Base-by-base conservation (phyloP, 30 jellyfish, hydroid and myxozoan species). In the Rhopilema esculentum region DNA sequence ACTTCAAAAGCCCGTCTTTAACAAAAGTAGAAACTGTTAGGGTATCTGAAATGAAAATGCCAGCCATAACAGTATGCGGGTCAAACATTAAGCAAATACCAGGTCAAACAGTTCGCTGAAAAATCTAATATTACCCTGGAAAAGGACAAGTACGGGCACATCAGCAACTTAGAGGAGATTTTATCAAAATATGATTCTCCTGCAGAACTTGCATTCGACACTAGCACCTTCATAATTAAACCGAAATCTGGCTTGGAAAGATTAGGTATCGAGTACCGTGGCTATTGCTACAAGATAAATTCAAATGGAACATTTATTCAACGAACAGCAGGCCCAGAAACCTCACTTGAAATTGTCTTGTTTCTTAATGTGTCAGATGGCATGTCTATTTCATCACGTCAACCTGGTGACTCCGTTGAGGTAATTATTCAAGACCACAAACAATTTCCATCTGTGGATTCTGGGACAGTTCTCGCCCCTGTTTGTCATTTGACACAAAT, bases 21-120 rank as follows among this genome's bases (percentile, higher is more conserved):
- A 17, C 27, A 6, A 51, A 26, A 52, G 76, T 49, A n/a, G 30
- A 27, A 21, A 77, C 87, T 19, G 23, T 50, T 52, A 30, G 49
- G 27, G 76, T 61, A 6, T 28, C 87, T 1, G 64, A 77, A 64
- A 27, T 77, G 27, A 30, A 8, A 27, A 21, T 77, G 0, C 87
- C 87, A 18, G 76, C 87, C 1, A 51, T 77, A 25, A 77, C 87
- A n/a, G 51, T 77, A 24, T 77, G 87, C 33, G 87, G 87, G 7
- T 64, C 76, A 1, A 25, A 30, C 63, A 2, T 51, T 1, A n/a
- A 40, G 57, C 57, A 40, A 40, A 40, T 40, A 6, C 9, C 6
- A 40, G 12, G 9, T 40, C 9, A 12, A 40, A 6, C 9, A 40
- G 6, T 40, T 40, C 57, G 57, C 9, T 40, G 12, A 40, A 12